Evolutionary conservation across 2,888 invertebrate species (phyloP).

Genomic region (Eulithis testata): DNA sequence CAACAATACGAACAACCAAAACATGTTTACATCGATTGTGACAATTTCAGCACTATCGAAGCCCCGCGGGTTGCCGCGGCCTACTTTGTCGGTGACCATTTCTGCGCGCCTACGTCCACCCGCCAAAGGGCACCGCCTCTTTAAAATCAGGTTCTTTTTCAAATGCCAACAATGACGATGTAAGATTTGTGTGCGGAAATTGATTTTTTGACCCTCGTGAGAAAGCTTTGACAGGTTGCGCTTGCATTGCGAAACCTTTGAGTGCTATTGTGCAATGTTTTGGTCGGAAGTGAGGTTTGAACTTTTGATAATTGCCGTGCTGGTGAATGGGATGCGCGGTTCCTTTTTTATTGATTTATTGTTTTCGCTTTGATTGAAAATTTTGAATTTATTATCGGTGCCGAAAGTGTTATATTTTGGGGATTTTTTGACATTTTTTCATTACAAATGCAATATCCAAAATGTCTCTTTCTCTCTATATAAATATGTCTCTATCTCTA

Average conservation of each 20-base stretch:
- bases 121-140: constrained; percentile 61
- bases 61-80: constrained; percentile 66
- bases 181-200: constrained; percentile 84
- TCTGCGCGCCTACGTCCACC: constrained; percentile 43
- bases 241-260: constrained; percentile 56
- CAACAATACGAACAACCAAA: constrained; percentile 73
- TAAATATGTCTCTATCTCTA: too few species aligned
- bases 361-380: constrained; percentile 17
- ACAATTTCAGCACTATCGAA: constrained; percentile 77
- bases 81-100: constrained; percentile 65
- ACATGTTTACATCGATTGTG: constrained; percentile 75
- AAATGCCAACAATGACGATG: constrained; percentile 78
- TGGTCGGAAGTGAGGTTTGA: constrained; percentile 55
- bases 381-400: constrained; percentile 1
- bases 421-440: too few species aligned
- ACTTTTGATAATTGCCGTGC: constrained; percentile 35
- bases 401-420: neutral
- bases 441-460: too few species aligned
- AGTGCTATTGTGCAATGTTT: constrained; percentile 62
- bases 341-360: constrained; percentile 31
- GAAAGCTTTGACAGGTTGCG: constrained; percentile 79
- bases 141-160: constrained; percentile 67
- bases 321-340: constrained; percentile 24
- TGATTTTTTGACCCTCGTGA: constrained; percentile 80
- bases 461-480: too few species aligned